A percentile compares a stretch with the other conserved stretches of the same genome.
Conservation (phyloP, 2,113 vertebrate genomes). For the Bolborhynchus lineola region DNA sequence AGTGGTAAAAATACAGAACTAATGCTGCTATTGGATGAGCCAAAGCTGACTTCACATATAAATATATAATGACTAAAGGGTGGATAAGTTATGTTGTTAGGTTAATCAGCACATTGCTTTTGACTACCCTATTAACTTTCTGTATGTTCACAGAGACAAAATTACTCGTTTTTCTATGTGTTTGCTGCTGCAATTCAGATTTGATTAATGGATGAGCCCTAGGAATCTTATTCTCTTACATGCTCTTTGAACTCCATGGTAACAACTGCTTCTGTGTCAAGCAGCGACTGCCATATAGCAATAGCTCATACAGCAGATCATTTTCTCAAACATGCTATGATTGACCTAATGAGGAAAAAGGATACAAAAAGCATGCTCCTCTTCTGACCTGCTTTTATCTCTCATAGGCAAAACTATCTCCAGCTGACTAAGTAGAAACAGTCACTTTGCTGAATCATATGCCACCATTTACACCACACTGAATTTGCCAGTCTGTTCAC, state of each 20-base stretch:
- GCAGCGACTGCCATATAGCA: background rate
- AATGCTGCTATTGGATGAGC: background rate
- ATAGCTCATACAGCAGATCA: background rate
- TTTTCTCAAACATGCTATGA: background rate
- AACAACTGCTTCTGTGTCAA: background rate
- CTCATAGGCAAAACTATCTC: background rate
- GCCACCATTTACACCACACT: background rate
- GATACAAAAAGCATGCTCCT: background rate
- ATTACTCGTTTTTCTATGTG: background rate
- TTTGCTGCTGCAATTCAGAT: background rate
- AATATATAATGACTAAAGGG: background rate
- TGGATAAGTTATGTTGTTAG: background rate
- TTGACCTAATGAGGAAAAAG: background rate
- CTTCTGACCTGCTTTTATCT: background rate
- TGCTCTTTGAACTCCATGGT: background rate
- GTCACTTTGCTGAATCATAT: background rate
- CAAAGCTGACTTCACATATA: background rate
- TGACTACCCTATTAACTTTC: background rate
- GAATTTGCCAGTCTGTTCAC: too few relatives aligned
- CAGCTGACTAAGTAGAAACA: background rate
- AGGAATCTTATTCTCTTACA: background rate
- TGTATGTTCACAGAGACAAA: background rate
- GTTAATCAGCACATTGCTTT: background rate
- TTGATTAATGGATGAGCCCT: background rate
- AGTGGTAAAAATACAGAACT: background rate